Conservation (phyloP, 2,113 vertebrate species). For the Thryonomys swinderianus region DNA sequence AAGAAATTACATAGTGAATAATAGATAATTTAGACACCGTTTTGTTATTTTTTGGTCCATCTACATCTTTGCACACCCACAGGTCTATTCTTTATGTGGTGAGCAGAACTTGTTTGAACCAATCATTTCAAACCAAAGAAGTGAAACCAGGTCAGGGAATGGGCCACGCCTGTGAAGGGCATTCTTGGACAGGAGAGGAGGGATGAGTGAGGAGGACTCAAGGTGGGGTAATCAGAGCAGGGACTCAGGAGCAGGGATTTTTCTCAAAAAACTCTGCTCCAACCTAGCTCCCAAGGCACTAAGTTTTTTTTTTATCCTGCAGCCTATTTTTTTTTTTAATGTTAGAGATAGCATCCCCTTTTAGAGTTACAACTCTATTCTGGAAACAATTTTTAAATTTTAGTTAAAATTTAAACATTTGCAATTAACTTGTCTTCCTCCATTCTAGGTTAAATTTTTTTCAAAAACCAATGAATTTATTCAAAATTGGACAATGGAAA, state of each 20-base stretch:
- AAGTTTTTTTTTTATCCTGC: background rate
- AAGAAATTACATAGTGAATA: background rate
- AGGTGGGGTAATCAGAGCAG: background rate
- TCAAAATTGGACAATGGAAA: background rate
- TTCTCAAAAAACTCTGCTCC: background rate
- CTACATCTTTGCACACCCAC: background rate
- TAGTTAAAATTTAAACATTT: constrained; percentile 51
- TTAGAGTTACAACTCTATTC: constrained; percentile 36
- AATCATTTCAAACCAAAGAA: background rate
- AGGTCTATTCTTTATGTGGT: background rate
- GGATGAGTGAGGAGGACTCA: background rate
- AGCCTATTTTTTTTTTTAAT: background rate
- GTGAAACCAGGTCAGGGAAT: background rate
- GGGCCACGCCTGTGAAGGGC: background rate
- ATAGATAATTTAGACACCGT: background rate
- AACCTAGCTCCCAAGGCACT: background rate
- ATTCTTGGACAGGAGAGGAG: background rate
- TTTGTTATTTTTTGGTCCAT: background rate
- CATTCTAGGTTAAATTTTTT: constrained; percentile 12
- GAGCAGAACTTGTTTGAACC: background rate
- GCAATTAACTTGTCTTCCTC: background rate
- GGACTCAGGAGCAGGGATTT: background rate
- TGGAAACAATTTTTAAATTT: constrained; percentile 16
- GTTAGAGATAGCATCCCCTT: background rate
- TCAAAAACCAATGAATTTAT: constrained; percentile 22